Conservation (phyloP, 2,797 vertebrate species). For the Rousettus madagascariensis region DNA sequence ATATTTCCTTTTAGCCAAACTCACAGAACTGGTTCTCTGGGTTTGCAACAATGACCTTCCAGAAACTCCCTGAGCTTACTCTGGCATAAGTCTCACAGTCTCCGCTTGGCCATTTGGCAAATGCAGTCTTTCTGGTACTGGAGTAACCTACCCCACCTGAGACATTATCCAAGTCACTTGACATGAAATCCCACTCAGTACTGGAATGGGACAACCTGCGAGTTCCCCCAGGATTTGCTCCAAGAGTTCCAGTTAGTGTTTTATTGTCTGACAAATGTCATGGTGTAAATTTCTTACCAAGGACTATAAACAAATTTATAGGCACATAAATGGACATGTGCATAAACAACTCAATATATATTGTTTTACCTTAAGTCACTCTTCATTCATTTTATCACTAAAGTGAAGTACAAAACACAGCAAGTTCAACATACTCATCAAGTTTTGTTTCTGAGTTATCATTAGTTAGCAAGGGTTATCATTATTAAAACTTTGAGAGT, state of each 20-base stretch:
- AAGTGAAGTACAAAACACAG: neutral
- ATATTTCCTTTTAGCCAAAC: constrained; percentile 26
- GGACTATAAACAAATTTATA: neutral
- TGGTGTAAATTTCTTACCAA: neutral
- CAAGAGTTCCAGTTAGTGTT: neutral
- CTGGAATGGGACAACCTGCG: neutral
- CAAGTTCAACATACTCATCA: neutral
- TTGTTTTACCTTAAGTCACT: neutral
- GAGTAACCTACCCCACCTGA: neutral
- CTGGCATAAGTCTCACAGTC: neutral
- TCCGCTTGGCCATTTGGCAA: neutral
- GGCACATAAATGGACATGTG: too few species aligned
- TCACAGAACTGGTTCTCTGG: constrained; percentile 67
- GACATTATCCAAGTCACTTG: neutral
- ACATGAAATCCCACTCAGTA: neutral
- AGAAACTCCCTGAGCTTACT: constrained; percentile 4
- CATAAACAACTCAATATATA: neutral
- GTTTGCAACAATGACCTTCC: constrained; percentile 43
- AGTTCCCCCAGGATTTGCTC: neutral
- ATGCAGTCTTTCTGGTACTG: neutral
- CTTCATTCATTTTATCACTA: neutral
- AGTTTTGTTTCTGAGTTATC: constrained; percentile 1
- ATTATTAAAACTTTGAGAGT: neutral
- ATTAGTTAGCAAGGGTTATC: accelerated
- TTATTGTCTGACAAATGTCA: neutral